Evolutionary conservation across 2,113 vertebrate genomes (phyloP), one percentile per base, ranked within the genome.

Genomic region (Casuarius casuarius): DNA sequence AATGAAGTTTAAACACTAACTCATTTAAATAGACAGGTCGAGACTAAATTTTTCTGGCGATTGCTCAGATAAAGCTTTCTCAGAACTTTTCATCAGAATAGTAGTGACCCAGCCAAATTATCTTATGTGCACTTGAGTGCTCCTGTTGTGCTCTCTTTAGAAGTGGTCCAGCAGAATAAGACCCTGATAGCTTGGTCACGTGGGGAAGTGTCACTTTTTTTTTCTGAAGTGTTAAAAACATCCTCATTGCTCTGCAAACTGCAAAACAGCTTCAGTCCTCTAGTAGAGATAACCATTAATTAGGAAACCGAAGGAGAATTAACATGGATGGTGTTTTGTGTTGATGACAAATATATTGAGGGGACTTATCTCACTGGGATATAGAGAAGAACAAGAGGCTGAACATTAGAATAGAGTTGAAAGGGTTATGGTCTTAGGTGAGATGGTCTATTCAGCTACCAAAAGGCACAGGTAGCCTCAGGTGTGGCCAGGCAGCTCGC

Each of bases 211-310:
- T 90, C 76, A 82, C 80, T 70, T 20, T 66, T 65, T 68, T 68
- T 77, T 70, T 65, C 70, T 42, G 73, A 89, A 23, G 84, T 95
- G 95, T 71, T 96, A 94, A 96, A 29, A 97, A 91, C 89, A 81
- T 49, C 78, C 70, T 96, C 19, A 13, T 8, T 95, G 48, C 92
- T 96, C 54, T 75, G 78, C 95, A 97, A 91, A 95, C 94, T 96
- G 91, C 89, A 91, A 51, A 94, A 67, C 70, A 59, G 59, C 56
- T 49, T 89, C 71, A 58, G 58, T 87, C 87, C 77, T 51, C n/a
- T 44, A 82, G 22, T 13, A 59, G 73, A 92, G 49, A 80, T 29
- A 95, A 91, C 91, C 49, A 19, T 73, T 89, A 85, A 87, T 94
- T 85, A 87, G 87, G 81, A 95, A 90, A 76, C 38, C 8, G 29